Percentiles rank a stretch among this genome's conserved stretches.
Evolutionary conservation across 2,888 invertebrate species (phyloP).

Genomic region (Luperina testacea): DNA sequence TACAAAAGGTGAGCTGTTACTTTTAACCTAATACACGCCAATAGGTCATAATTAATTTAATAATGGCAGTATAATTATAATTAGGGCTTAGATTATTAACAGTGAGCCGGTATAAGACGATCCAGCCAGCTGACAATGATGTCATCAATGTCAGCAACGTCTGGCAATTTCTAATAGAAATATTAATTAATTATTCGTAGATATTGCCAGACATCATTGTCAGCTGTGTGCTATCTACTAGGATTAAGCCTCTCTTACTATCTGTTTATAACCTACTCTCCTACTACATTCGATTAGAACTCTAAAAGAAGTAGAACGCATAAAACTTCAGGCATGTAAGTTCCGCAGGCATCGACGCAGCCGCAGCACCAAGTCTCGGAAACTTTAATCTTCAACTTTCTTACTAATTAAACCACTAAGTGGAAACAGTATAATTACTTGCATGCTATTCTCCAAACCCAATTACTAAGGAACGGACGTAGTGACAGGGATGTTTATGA

Average conservation of each 20-base stretch:
- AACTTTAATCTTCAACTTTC: slow-evolving; percentile 47
- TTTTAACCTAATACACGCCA: background rate
- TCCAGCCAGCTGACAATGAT: background rate
- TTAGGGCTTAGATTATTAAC: background rate
- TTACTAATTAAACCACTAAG: slow-evolving; percentile 53
- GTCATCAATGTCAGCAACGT: background rate
- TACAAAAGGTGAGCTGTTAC: background rate
- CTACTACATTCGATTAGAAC: background rate
- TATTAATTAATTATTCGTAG: background rate
- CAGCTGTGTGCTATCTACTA: background rate
- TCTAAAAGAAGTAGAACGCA: slow-evolving; percentile 20
- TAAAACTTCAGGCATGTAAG: slow-evolving; percentile 33
- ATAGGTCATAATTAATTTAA: background rate
- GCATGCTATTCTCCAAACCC: slow-evolving; percentile 22
- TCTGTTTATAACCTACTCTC: background rate
- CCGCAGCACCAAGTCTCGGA: background rate
- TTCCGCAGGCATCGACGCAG: slow-evolving; percentile 23
- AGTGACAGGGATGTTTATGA: slow-evolving; percentile 2
- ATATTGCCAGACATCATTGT: background rate
- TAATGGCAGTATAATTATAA: background rate
- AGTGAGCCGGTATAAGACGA: too few species aligned
- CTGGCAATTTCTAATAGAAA: too few species aligned
- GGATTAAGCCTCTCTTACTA: background rate
- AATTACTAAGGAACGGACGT: slow-evolving; percentile 7
- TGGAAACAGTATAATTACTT: slow-evolving; percentile 12